Evolutionary conservation across 1,140 invertebrate genomes (phyloP).

Genomic region (Polypedilum pembai): DNA sequence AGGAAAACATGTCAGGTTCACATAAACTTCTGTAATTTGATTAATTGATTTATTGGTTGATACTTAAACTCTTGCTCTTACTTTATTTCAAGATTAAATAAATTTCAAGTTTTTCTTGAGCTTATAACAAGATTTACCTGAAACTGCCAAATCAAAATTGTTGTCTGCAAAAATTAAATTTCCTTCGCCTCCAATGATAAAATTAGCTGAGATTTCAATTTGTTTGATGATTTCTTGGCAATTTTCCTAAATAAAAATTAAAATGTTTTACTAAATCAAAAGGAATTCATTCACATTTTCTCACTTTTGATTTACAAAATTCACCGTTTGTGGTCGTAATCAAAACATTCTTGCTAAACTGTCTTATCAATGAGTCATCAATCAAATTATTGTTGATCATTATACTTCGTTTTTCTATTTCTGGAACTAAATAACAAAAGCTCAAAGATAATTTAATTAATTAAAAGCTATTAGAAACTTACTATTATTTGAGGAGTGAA

Average conservation of each 20-base stretch:
- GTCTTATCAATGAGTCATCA: neutral
- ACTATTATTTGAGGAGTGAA: neutral
- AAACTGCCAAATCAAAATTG: neutral
- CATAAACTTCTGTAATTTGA: too few relatives aligned
- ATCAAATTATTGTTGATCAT: neutral
- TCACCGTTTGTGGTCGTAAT: neutral
- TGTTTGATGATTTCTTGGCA: neutral
- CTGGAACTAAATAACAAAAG: neutral
- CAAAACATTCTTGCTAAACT: neutral
- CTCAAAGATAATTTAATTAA: neutral
- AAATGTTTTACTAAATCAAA: neutral
- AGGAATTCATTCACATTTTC: neutral
- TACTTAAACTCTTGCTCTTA: too few relatives aligned
- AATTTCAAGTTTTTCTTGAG: too few relatives aligned
- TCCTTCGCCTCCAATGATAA: neutral
- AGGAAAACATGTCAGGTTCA: too few relatives aligned
- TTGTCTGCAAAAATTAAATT: neutral
- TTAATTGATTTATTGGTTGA: too few relatives aligned
- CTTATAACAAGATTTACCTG: neutral
- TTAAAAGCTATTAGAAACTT: neutral
- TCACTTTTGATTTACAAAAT: neutral
- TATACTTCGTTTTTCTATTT: neutral
- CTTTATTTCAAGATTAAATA: too few relatives aligned
- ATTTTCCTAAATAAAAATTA: neutral
- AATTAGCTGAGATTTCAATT: neutral